Percentiles rank a stretch among this genome's conserved stretches.
Evolutionary conservation across 2,113 vertebrate genomes (phyloP).

Genomic region (Connochaetes taurinus): DNA sequence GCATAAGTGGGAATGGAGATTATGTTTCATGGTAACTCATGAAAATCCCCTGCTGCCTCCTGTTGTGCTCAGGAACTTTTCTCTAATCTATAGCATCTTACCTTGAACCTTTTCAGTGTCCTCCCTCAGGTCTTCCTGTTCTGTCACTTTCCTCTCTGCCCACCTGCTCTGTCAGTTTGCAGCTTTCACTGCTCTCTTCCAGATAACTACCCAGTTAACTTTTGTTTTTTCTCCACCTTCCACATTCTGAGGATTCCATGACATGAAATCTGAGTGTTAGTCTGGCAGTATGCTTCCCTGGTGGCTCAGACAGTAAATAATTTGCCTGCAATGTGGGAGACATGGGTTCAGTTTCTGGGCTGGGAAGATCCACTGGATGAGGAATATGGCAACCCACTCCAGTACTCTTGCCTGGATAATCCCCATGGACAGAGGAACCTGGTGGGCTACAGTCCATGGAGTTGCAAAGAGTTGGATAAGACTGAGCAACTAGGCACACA

Average conservation of each 20-base stretch:
- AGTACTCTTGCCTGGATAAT: background rate
- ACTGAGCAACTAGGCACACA: background rate
- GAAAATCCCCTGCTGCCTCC: background rate
- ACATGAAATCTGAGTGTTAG: background rate
- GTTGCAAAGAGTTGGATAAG: background rate
- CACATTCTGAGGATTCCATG: background rate
- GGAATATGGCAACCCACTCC: background rate
- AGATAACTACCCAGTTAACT: background rate
- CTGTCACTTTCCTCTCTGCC: background rate
- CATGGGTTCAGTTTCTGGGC: background rate
- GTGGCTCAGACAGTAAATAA: background rate
- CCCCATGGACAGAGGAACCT: background rate
- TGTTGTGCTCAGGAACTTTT: background rate
- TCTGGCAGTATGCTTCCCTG: background rate
- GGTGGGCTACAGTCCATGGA: background rate
- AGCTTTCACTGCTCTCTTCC: background rate
- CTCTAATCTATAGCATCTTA: background rate
- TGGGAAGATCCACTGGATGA: background rate
- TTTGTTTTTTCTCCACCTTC: background rate
- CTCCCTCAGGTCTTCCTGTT: background rate
- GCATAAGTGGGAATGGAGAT: background rate
- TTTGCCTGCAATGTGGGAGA: background rate
- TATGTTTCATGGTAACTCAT: background rate
- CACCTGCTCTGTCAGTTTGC: background rate
- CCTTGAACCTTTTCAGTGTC: background rate